A percentile compares a stretch with the other conserved stretches of the same genome.
These are phyloP conservation scores for Dynastes hyllus DNA, from an alignment of 2,888 invertebrate genomes.

Conservation along the genomic window DNA sequence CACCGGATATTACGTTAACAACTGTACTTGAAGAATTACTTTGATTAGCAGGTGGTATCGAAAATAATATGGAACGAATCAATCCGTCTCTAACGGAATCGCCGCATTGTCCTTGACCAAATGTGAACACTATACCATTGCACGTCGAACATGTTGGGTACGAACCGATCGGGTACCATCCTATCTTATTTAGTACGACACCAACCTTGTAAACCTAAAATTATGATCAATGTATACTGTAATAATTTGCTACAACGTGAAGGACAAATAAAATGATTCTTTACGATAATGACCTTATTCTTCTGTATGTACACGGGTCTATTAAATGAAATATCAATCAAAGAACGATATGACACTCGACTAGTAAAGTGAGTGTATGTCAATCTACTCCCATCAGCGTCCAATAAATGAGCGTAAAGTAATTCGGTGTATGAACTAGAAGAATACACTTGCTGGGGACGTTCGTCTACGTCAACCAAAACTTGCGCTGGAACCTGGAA, in stretches of 20 bases:
- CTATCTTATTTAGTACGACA: constrained; percentile 87
- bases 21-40: constrained; percentile 47
- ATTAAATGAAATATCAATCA: constrained; percentile 88
- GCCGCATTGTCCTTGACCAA: constrained; percentile 81
- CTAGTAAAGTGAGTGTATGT: constrained; percentile 89
- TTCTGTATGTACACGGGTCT: constrained; percentile 85
- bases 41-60: constrained; percentile 63
- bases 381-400: constrained; percentile 85
- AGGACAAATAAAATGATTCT: too few species aligned
- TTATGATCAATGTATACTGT: constrained; percentile 36
- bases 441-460: constrained; percentile 65
- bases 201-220: constrained; percentile 85
- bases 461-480: constrained; percentile 71
- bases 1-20: constrained; percentile 41
- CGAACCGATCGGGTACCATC: constrained; percentile 87
- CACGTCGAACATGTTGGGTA: constrained; percentile 80
- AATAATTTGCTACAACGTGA: neutral
- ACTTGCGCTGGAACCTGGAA: constrained; percentile 83
- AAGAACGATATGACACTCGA: constrained; percentile 81
- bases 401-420: constrained; percentile 86
- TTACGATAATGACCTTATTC: constrained; percentile 74
- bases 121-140: constrained; percentile 84
- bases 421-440: constrained; percentile 79
- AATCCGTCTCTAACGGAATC: constrained; percentile 85
- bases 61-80: constrained; percentile 85